These are phyloP conservation scores for Lissocephala sabroskyi DNA, from an alignment of 2,888 invertebrate genomes.

Conservation along the genomic window DNA sequence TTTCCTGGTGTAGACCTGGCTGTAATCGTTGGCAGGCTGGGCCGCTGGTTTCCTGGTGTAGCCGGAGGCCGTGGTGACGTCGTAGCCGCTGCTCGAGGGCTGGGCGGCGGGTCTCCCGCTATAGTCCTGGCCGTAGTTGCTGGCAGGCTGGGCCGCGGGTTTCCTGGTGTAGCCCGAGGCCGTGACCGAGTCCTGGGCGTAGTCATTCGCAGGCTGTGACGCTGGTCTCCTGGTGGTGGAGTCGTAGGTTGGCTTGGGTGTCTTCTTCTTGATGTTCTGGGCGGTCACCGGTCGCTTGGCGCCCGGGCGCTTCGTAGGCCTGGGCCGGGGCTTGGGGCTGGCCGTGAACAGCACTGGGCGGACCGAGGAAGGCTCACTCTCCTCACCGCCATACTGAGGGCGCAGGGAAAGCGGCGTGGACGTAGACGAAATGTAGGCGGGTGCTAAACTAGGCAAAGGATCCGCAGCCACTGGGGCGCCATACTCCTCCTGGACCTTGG, in stretches of 20 bases:
- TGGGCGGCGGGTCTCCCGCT: constrained; percentile 7
- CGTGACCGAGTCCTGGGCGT: constrained; percentile 24
- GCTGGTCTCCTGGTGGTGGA: constrained; percentile 27
- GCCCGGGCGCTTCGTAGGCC: constrained; percentile 58
- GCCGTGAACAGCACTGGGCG: constrained; percentile 72
- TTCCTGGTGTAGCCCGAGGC: constrained; percentile 27
- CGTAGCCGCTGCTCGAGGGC: constrained; percentile 8
- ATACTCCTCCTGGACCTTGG: constrained; percentile 55
- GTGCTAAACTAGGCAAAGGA: constrained; percentile 16
- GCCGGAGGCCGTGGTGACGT: constrained; percentile 2
- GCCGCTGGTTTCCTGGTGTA: too few relatives aligned
- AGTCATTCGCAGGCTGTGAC: constrained; percentile 13
- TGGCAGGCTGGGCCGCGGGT: constrained; percentile 25
- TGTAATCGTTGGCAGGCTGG: constrained; percentile 8
- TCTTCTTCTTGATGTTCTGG: constrained; percentile 26
- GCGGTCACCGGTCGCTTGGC: constrained; percentile 29
- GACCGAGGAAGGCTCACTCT: constrained; percentile 26
- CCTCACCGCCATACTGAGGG: constrained; percentile 30
- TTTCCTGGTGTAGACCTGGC: too few relatives aligned
- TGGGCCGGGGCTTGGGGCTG: constrained; percentile 64
- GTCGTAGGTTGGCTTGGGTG: too few relatives aligned
- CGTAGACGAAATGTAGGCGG: constrained; percentile 30
- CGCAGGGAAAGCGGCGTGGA: constrained; percentile 34
- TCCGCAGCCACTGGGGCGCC: constrained; percentile 30
- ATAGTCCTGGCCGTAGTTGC: constrained; percentile 28